Conservation (phyloP, 2,113 vertebrate species). For the Phalacrocorax brasilianus region DNA sequence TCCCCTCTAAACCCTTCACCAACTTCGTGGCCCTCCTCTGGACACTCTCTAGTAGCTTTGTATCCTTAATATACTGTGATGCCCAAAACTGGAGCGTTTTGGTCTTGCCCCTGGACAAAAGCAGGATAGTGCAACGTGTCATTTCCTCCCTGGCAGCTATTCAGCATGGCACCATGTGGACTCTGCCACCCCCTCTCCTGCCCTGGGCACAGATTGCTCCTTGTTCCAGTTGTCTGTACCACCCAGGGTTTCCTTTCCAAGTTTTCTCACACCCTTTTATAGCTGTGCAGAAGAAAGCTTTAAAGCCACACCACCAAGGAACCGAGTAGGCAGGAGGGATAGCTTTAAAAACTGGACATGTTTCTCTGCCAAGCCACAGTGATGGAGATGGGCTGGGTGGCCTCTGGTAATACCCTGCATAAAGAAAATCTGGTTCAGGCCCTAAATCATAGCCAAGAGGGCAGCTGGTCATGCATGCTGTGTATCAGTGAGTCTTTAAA, state of each 20-base stretch:
- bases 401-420: accelerated
- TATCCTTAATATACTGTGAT: too few relatives aligned
- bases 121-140: slow-evolving; percentile 52
- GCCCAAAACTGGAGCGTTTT: neutral
- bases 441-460: neutral
- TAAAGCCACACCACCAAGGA: neutral
- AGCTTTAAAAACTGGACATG: neutral
- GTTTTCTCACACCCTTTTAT: slow-evolving; percentile 55
- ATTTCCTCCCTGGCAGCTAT: slow-evolving; percentile 49
- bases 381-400: neutral
- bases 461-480: neutral
- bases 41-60: too few relatives aligned
- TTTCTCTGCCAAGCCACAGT: accelerated
- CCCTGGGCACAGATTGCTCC: slow-evolving; percentile 45
- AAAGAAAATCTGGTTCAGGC: neutral
- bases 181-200: slow-evolving; percentile 44
- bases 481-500: neutral
- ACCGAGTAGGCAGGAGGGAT: neutral
- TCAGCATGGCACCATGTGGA: slow-evolving; percentile 29
- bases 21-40: too few relatives aligned
- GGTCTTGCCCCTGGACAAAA: slow-evolving; percentile 50
- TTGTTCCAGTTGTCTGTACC: slow-evolving; percentile 56
- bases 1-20: too few relatives aligned
- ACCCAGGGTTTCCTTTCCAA: slow-evolving; percentile 68
- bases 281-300: neutral